Percentiles rank a stretch among this genome's conserved stretches.
Evolutionary conservation across 2,113 vertebrate species (phyloP).

Genomic region (Crotalus viridis): DNA sequence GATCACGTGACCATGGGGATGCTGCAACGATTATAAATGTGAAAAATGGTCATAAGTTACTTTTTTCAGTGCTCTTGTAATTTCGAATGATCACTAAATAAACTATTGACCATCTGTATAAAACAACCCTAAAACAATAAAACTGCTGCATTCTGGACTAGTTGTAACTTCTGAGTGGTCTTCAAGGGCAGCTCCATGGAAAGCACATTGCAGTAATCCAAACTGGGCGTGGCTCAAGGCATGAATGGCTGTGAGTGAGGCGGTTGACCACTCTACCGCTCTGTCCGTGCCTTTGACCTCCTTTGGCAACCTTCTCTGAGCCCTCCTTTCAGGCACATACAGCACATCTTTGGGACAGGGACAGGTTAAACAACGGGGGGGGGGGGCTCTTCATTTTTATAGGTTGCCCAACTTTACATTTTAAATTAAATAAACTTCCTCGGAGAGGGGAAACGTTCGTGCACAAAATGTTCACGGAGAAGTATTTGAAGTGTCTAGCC

Average conservation of each 20-base stretch:
- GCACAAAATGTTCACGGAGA: conserved; percentile 61
- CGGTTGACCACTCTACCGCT: not conserved
- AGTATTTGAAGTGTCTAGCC: conserved; percentile 36
- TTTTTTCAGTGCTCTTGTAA: no score
- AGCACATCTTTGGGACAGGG: not conserved
- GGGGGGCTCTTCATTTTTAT: conserved; percentile 31
- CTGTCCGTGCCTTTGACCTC: not conserved
- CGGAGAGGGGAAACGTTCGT: conserved; percentile 48
- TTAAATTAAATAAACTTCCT: conserved; percentile 60
- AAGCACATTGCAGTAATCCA: not conserved
- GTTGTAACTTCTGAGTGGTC: not conserved
- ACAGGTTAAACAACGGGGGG: conserved; percentile 41
- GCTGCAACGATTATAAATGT: no score
- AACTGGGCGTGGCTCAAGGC: not conserved
- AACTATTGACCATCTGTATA: no score
- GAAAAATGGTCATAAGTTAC: no score
- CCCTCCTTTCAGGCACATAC: not conserved
- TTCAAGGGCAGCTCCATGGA: not conserved
- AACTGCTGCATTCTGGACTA: not conserved
- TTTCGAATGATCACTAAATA: no score
- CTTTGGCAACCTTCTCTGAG: not conserved
- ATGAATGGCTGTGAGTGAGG: not conserved
- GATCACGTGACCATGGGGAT: no score
- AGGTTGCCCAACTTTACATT: conserved; percentile 35
- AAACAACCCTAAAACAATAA: no score